Evolutionary conservation across 2,888 invertebrate genomes (phyloP), one percentile per base, ranked within the genome.

Genomic region (Girardia tigrina): DNA sequence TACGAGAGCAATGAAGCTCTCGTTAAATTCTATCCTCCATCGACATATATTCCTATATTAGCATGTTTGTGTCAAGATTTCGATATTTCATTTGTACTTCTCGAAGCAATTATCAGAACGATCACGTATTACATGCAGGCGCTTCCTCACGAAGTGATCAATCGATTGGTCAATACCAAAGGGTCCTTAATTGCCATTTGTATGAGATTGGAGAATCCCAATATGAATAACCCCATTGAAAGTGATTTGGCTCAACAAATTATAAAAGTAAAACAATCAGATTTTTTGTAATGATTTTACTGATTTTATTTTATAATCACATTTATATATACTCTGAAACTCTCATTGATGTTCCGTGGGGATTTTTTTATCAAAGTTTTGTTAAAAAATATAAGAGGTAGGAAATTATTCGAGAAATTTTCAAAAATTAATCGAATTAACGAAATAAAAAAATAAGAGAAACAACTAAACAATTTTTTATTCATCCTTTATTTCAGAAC

Each of bases 61-160:
- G 56, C 56, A 20, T 56, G 56, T 56, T 56, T 56, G 23, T 56
- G 56, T n/a, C 56, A 56, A 56, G 56, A 56, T 56, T 56, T 56
- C n/a, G 56, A 56, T n/a, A 56, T 56, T 56, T 56, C 56, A 56
- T 56, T 56, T 56, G 56, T 56, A 16, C n/a, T 56, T 12, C 23
- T 56, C n/a, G 56, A 56, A 56, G 56, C 56, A 8, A 56, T 56
- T 56, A 56, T 56, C 23, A 56, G 56, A 56, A 56, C 56, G 4
- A 56, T 56, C 20, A 56, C 56, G 8, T 56, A 56, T 56, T 56
- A 56, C n/a, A 56, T 56, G 56, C 56, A 56, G 23, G 56, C 56
- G 2, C 23, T 56, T n/a, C 56, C 56, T 12, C 56, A 56, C n/a
- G 56, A 56, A 56, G 56, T 56, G 4, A 56, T 56, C n/a, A 56